Evolutionary conservation across 2,113 vertebrate genomes (phyloP), one percentile per base, ranked within the genome.

Genomic region (Phalacrocorax brasilianus): DNA sequence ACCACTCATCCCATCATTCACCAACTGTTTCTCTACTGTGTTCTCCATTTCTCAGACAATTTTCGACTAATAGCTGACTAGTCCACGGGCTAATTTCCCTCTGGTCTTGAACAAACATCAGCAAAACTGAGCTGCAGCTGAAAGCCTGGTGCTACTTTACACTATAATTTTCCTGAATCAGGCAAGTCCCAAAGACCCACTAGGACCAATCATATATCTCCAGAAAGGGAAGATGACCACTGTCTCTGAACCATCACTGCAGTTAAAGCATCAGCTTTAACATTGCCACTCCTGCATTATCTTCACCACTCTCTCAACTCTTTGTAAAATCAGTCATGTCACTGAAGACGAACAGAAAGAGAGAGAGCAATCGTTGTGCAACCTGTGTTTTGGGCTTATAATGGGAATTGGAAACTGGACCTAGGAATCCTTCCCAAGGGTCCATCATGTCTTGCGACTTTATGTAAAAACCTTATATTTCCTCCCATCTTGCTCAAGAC

Each of bases 1-100:
- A 80, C 58, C 79, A 52, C 79, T 77, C 59, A 90, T 93, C 71
- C 50, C 63, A 73, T 95, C 74, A 62, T 85, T 94, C 18, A 3
- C 85, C 93, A 91, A 30, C 82, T 74, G 70, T 44, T 95, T 94
- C 93, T 90, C 79, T 55, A 42, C 72, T 86, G 53, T 47, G 50
- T 55, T 95, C 71, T 88, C 63, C 26, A 71, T 96, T 96, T 90
- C 92, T 93, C 88, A 85, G 89, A 78, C 87, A 83, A 71, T 95
- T 91, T 96, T 88, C 88, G 79, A 45, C 91, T 83, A 88, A 80
- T 23, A 93, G 67, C 74, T 1, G 10, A 88, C 53, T 65, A 55
- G 71, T 83, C 90, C 55, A 85, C 53, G 78, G 91, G 74, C 50
- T 97, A 83, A 96, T 96, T 96, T 91, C 85, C 92, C 85, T 80